Percentiles rank a stretch among this genome's conserved stretches.
Evolutionary conservation across 2,888 invertebrate species (phyloP).

Genomic region (Ferrisia virgata): DNA sequence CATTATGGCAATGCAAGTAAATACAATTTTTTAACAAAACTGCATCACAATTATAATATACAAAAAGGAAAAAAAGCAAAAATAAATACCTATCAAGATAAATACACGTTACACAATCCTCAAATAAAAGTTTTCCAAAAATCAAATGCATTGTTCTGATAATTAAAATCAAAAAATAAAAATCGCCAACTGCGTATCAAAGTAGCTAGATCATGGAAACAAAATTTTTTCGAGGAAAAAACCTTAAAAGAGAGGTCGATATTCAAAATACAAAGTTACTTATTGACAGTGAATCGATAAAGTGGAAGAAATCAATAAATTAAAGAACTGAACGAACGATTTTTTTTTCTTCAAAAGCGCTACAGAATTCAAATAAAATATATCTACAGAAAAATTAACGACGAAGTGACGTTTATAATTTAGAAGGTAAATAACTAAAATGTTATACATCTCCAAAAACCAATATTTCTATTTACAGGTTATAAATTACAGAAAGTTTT

Average conservation of each 20-base stretch:
- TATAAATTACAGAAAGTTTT: conserved; percentile 33
- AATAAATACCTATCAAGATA: background rate
- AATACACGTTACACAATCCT: background rate
- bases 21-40: background rate
- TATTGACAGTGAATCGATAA: background rate
- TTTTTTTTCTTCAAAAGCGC: background rate
- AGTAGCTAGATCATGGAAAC: background rate
- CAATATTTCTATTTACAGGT: conserved; percentile 1
- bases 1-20: conserved; percentile 24
- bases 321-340: background rate
- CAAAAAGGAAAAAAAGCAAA: background rate
- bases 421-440: background rate
- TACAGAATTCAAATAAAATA: background rate
- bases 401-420: background rate
- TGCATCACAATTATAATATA: conserved; percentile 1
- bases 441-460: background rate
- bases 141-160: conserved; percentile 3
- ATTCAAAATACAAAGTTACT: no score
- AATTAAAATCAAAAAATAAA: background rate
- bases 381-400: background rate
- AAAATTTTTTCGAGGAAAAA: background rate
- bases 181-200: background rate
- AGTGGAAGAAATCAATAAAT: background rate
- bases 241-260: background rate
- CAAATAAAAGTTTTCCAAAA: background rate